Conservation (phyloP, 2,888 invertebrate species). For the Ephialtes manifestator region DNA sequence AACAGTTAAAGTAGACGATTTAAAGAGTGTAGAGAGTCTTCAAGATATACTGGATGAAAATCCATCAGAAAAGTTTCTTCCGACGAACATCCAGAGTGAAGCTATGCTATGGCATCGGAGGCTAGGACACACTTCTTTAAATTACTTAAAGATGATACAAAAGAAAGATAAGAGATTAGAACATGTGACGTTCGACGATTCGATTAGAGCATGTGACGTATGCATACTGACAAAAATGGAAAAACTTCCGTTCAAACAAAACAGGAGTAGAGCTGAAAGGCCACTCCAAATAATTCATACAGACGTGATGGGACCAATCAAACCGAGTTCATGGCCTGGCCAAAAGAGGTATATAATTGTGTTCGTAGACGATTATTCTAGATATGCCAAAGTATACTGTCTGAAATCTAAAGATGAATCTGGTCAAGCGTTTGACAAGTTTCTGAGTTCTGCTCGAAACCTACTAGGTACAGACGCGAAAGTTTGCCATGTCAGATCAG, state of each 20-base stretch:
- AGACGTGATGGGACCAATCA: not conserved
- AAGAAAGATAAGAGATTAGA: conserved; percentile 48
- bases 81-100: not conserved
- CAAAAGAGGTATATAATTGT: not conserved
- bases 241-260: not conserved
- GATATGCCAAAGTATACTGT: conserved; percentile 1
- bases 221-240: not conserved
- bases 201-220: not conserved
- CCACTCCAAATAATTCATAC: not conserved
- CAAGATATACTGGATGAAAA: no score
- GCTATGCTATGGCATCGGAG: conserved; percentile 67
- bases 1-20: no score
- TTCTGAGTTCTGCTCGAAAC: not conserved
- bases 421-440: not conserved
- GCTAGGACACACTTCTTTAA: conserved; percentile 69
- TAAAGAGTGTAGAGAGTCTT: no score
- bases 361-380: not conserved
- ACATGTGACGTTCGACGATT: not conserved
- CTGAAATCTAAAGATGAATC: not conserved
- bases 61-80: no score
- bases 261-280: not conserved
- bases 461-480: not conserved
- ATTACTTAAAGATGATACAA: conserved; percentile 71
- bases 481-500: not conserved
- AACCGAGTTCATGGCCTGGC: not conserved